Evolutionary conservation across 2,888 invertebrate species (phyloP), one percentile per base, ranked within the genome.

Genomic region (Syrphus vitripennis): DNA sequence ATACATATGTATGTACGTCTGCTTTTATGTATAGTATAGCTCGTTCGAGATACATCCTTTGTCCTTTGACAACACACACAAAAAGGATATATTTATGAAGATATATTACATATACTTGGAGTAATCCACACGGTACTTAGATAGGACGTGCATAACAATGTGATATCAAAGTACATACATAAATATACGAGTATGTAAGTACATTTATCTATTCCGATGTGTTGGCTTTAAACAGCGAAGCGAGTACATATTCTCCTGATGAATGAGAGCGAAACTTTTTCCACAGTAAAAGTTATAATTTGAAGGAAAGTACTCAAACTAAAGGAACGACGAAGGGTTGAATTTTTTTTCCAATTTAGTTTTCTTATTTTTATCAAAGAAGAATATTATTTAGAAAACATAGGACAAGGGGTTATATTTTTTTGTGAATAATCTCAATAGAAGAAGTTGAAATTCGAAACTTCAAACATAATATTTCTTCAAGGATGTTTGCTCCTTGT

Each of bases 81-180:
- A 83, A 59, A 72, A 67, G 19, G 57, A 78, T 55, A 31, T 29
- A 29, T 45, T 45, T 65, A 61, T 48, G 40, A 79, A 53, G 55
- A 79, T 37, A 70, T 48, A 74, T 75, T 83, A 21, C 21, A 37
- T 9, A 12, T 77, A 74, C 83, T 69, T 72, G 61, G 42, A 53
- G 79, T 75, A 83, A 79, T 83, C 79, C 42, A 75, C 69, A 69
- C 50, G 74, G 67, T 65, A 42, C 72, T 77, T n/a, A 34, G 61
- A 14, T 16, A 78, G 45, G 74, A 78, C 78, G 34, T 69, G 59
- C 69, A 65, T 53, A 74, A 61, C 72, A 69, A 53, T 70, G 53
- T 71, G 67, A 29, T 50, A 50, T 34, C 21, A 67, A 67, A 50
- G 34, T 34, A 29, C 4, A 4, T 5, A 31, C 21, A 7, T 21